Evolutionary conservation across 2,113 vertebrate species (phyloP).

Genomic region (Tapirus terrestris): DNA sequence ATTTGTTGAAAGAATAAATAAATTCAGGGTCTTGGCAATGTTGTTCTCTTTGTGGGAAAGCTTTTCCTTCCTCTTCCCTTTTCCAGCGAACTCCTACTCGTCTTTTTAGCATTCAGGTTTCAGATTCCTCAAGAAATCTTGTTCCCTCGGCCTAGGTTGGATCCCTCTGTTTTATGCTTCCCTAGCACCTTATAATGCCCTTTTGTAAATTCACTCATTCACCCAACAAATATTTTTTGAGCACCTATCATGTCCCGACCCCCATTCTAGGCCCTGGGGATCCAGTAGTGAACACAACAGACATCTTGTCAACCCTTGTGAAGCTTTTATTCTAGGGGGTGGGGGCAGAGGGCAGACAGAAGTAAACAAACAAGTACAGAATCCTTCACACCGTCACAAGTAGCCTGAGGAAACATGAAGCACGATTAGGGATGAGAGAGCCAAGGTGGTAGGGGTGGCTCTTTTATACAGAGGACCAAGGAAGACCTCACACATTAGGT

Average conservation of each 20-base stretch:
- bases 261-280: too few species aligned
- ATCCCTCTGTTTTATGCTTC: background rate
- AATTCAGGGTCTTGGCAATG: background rate
- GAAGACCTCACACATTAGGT: background rate
- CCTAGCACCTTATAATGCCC: background rate
- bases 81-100: background rate
- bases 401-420: background rate
- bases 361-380: background rate
- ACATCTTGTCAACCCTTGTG: background rate
- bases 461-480: background rate
- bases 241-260: background rate
- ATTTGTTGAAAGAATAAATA: background rate
- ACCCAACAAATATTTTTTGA: background rate
- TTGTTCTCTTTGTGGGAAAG: background rate
- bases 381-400: too few species aligned
- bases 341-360: too few species aligned
- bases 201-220: background rate
- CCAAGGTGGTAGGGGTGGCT: background rate
- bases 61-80: background rate
- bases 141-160: background rate
- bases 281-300: background rate
- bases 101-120: background rate
- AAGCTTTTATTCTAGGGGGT: background rate
- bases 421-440: background rate
- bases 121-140: background rate